Percentiles rank a stretch among this genome's conserved stretches.
phyloP scores from a whole-genome alignment of 2,888 invertebrate species.

The Sesia bembeciformis region DNA sequence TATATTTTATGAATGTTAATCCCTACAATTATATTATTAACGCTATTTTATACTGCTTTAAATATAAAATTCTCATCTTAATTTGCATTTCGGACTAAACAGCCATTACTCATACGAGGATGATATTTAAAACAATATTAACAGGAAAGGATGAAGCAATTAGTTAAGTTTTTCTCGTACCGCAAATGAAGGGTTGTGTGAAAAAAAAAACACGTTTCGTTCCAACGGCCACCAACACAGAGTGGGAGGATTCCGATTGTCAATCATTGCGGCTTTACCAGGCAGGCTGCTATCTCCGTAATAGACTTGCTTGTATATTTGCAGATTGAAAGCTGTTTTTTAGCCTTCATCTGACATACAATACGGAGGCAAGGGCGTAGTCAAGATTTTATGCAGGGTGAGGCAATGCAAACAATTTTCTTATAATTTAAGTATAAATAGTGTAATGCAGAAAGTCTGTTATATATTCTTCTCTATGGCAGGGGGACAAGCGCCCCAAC shows the following conservation, averaged over 20 bases:
- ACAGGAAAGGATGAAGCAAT: conserved; percentile 25
- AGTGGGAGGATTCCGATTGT: conserved; percentile 47
- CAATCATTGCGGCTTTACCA: conserved; percentile 38
- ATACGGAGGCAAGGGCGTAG: no score
- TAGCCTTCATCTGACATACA: not conserved
- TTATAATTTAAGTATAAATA: no score
- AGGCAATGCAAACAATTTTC: no score
- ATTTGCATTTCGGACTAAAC: not conserved
- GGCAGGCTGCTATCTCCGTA: conserved; percentile 31
- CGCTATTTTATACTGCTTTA: not conserved
- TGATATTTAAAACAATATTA: conserved; percentile 12
- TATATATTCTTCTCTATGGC: no score
- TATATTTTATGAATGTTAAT: not conserved
- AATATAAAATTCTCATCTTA: not conserved
- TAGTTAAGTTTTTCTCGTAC: conserved; percentile 32
- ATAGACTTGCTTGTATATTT: conserved; percentile 13
- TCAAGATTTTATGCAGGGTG: no score
- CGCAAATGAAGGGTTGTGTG: conserved; percentile 42
- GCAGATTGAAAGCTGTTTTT: not conserved
- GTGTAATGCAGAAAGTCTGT: no score
- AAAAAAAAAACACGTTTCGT: conserved; percentile 26
- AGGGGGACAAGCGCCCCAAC: no score
- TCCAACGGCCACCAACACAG: conserved; percentile 45
- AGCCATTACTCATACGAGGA: conserved; percentile 5
- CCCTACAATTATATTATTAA: not conserved